These are phyloP conservation scores for Drosophila busckii DNA, from an alignment of 1,140 invertebrate species.

Conservation along the genomic window DNA sequence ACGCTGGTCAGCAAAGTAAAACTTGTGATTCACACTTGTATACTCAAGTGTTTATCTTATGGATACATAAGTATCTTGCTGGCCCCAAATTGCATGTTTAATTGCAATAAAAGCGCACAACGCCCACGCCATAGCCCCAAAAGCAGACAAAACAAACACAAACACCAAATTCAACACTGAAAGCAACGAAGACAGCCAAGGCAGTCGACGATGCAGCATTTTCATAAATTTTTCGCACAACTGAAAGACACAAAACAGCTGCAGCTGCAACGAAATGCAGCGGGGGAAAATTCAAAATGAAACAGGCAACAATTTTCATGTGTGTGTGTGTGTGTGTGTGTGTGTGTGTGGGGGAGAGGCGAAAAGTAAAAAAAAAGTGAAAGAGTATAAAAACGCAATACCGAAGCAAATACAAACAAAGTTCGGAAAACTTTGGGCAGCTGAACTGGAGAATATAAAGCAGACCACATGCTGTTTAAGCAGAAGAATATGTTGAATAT, in stretches of 20 bases:
- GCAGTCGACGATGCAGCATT: slow-evolving; percentile 46
- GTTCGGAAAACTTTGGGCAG: slow-evolving; percentile 1
- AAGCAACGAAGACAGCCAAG: no score
- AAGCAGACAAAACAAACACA: slow-evolving; percentile 18
- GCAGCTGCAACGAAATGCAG: slow-evolving; percentile 24
- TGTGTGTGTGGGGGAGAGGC: no score
- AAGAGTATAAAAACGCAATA: no score
- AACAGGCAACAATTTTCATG: no score
- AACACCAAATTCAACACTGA: no score
- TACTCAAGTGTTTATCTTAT: background rate
- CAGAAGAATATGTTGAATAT: background rate
- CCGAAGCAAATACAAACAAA: background rate
- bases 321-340: no score
- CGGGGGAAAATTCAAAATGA: slow-evolving; percentile 41
- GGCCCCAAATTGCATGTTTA: slow-evolving; percentile 71
- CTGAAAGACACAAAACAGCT: slow-evolving; percentile 68
- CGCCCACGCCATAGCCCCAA: slow-evolving; percentile 37
- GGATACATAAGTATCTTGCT: slow-evolving; percentile 36
- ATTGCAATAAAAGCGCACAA: slow-evolving; percentile 64
- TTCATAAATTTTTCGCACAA: slow-evolving; percentile 63
- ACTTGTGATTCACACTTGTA: background rate
- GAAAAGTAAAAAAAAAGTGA: no score
- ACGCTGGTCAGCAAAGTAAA: slow-evolving; percentile 8
- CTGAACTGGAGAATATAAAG: slow-evolving; percentile 6
- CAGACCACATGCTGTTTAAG: slow-evolving; percentile 12